Evolutionary conservation across 2,113 vertebrate genomes (phyloP), one percentile per base, ranked within the genome.

Genomic region (Chunga burmeisteri): DNA sequence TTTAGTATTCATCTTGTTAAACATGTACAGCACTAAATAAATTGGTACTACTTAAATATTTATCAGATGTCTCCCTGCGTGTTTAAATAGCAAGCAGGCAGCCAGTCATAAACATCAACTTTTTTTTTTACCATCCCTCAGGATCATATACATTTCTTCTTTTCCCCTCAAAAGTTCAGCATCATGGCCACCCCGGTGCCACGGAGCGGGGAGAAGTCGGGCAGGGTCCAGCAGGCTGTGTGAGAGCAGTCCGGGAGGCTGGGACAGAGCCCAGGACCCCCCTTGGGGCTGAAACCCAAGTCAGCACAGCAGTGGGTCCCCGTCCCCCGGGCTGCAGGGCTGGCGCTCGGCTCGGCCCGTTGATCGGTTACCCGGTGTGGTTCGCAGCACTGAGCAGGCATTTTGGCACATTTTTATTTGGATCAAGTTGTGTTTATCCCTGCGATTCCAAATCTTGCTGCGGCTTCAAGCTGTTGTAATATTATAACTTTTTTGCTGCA

Each of bases 1-100:
- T 94, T 96, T 94, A 97, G 94, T 78, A 97, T 93, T 92, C 94
- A 63, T 87, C 95, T 95, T 96, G 93, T 97, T 96, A 96, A 97
- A 93, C 95, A 93, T 78, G 89, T 91, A 93, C 91, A 93, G 74
- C 63, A 77, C 87, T 95, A 96, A 92, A 96, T 96, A 91, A 96
- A 95, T 95, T 78, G 91, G 67, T 92, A 71, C 74, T 85, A 46
- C 79, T 96, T 88, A 95, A 97, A 96, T 97, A 97, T 97, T 97
- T 96, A 97, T 96, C 91, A 91, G 94, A 66, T 40, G n/a, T 95
- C 79, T 96, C 84, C 38, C 67, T 93, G 81, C 34, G 53, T 89
- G 80, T 79, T 94, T 94, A 94, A 95, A 92, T 3, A 89, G 66
- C 74, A 96, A 93, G 71, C 70, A 88, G 58, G 58, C 95, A 91